phyloP scores from a whole-genome alignment of 2,797 vertebrate genomes.

The Bradypodion pumilum region DNA sequence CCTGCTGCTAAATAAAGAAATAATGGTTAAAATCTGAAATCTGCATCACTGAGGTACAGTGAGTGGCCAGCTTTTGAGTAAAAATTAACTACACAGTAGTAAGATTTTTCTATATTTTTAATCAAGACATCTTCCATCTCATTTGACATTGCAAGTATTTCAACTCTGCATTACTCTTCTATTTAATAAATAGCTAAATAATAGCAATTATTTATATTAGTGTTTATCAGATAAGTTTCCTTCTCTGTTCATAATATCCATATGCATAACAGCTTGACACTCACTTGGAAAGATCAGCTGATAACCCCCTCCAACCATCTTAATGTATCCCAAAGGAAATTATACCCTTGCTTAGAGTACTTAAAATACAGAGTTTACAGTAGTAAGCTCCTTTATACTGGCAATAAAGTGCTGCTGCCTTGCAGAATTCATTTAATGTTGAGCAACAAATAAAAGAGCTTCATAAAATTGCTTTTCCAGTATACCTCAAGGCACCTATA shows the following conservation, averaged over 20 bases:
- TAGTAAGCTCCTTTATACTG: background rate
- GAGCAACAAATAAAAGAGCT: background rate
- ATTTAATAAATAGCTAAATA: background rate
- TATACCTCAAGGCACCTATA: background rate
- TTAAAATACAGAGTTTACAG: background rate
- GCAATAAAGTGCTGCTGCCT: background rate
- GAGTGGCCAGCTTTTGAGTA: background rate
- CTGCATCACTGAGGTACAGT: too few relatives aligned
- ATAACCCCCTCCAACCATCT: background rate
- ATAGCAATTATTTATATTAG: background rate
- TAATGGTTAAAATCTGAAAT: too few relatives aligned
- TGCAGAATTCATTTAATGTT: background rate
- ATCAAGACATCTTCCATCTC: background rate
- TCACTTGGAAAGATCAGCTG: background rate
- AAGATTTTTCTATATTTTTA: background rate
- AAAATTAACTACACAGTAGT: background rate
- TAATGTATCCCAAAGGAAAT: background rate
- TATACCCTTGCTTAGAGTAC: background rate
- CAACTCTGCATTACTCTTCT: background rate
- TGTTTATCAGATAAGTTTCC: background rate
- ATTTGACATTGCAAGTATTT: background rate
- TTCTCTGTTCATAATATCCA: background rate
- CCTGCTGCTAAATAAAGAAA: background rate
- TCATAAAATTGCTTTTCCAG: background rate
- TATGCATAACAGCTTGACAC: background rate